Evolutionary conservation across 2,113 vertebrate species (phyloP), one percentile per base, ranked within the genome.

Genomic region (Trematocara variabile): DNA sequence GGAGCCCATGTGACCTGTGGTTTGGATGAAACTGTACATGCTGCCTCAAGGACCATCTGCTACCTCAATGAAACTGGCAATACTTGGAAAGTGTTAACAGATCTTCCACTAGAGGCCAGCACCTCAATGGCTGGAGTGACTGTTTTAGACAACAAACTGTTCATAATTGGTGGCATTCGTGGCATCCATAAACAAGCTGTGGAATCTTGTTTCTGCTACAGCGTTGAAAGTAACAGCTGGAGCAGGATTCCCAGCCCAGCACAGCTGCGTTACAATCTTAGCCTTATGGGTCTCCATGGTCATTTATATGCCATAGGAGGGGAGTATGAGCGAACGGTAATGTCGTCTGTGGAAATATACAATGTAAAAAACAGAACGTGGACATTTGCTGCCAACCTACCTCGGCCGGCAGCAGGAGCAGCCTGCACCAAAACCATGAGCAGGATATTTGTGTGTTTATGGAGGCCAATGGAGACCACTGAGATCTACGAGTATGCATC

Each of bases 71-170:
- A 99, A 92, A 91, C 93, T 4, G 90, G 48, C 37, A 96, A 97
- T 37, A 78, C 80, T 0, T 98, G 98, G 98, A 96, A 95, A 85
- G 97, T 96, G 1, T 93, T 99, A 14, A 97, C 97, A 22, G 95
- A 96, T 50, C 94, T 99, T 68, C 98, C 98, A 0, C 89, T 96
- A 12, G 93, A 95, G 0, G 98, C 97, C 88, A 99, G 98, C 95
- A 98, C 98, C 0, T 95, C 97, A 87, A 96, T 99, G 89, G 97
- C 98, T 0, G 98, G 98, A 4, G 96, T 98, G 82, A 92, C 98
- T 0, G 97, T 97, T 6, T 89, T 98, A 87, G 96, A 97, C 87
- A 98, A 98, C 83, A 97, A 96, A 75, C 96, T 99, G 4, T 99
- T 98, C 89, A 95, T 99, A 0, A 96, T 98, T 6, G 97, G 98